These are phyloP conservation scores for Onychomys torridus DNA, from an alignment of 2,797 vertebrate genomes.

Conservation along the genomic window DNA sequence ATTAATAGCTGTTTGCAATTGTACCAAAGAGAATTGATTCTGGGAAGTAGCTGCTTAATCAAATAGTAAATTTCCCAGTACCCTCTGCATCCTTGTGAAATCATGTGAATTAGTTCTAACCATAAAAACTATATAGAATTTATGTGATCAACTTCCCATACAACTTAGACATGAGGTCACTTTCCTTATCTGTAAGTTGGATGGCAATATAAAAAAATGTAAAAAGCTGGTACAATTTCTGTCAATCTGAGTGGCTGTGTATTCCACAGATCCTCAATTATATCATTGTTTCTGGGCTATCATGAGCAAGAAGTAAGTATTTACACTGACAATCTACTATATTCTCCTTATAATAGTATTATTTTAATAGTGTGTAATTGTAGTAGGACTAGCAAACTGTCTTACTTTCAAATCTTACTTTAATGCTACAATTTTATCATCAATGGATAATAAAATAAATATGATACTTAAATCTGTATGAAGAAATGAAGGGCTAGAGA, in stretches of 20 bases:
- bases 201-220: constrained; percentile 5
- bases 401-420: constrained; percentile 13
- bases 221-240: constrained; percentile 7
- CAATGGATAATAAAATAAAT: constrained; percentile 34
- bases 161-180: not conserved
- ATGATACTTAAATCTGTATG: not conserved
- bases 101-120: not conserved
- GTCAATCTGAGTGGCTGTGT: not conserved
- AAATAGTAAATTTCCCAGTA: not conserved
- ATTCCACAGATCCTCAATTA: not conserved
- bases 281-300: not conserved
- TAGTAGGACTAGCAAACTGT: not conserved
- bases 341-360: not conserved
- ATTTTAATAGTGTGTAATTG: not conserved
- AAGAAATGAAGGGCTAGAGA: not conserved
- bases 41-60: not conserved
- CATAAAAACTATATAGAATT: not conserved
- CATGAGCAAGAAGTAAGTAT: constrained; percentile 25
- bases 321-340: not conserved
- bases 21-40: not conserved
- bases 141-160: constrained; percentile 8
- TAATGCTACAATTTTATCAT: constrained; percentile 42
- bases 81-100: not conserved
- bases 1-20: not conserved
- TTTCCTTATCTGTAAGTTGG: constrained; percentile 16